A percentile compares a stretch with the other conserved stretches of the same genome.
These are phyloP conservation scores for Phaenicophaeus curvirostris DNA, from an alignment of 2,797 vertebrate species.

Conservation along the genomic window DNA sequence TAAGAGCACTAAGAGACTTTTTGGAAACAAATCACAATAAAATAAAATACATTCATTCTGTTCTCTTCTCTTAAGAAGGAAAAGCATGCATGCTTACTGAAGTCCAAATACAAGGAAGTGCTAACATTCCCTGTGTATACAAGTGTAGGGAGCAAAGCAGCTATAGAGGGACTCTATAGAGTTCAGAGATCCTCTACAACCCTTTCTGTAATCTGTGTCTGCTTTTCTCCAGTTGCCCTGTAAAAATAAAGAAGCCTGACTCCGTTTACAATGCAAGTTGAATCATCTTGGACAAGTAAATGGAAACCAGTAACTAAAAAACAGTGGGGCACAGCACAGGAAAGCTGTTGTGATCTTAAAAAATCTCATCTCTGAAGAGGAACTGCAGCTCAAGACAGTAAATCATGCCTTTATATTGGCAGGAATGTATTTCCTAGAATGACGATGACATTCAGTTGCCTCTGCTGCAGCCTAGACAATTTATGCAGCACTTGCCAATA, in stretches of 20 bases:
- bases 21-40: not conserved
- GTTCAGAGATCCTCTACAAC: not conserved
- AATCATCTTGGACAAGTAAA: not conserved
- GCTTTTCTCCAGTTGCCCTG: not conserved
- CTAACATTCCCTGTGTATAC: not conserved
- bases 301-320: not conserved
- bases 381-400: not conserved
- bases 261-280: not conserved
- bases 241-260: not conserved
- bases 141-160: not conserved
- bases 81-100: not conserved
- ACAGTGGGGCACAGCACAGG: not conserved
- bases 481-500: not conserved
- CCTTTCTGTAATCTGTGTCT: not conserved
- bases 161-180: not conserved
- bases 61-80: not conserved
- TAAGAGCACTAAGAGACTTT: not conserved
- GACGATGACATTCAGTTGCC: not conserved
- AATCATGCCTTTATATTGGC: not conserved
- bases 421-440: not conserved
- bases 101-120: not conserved
- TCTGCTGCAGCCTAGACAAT: not conserved
- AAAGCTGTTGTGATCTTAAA: not conserved
- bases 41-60: not conserved
- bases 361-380: not conserved